These are phyloP conservation scores for crab-eating macaque (Macaca fascicularis) DNA, from an alignment of 2,113 vertebrate genomes.

Conservation along the genomic window DNA sequence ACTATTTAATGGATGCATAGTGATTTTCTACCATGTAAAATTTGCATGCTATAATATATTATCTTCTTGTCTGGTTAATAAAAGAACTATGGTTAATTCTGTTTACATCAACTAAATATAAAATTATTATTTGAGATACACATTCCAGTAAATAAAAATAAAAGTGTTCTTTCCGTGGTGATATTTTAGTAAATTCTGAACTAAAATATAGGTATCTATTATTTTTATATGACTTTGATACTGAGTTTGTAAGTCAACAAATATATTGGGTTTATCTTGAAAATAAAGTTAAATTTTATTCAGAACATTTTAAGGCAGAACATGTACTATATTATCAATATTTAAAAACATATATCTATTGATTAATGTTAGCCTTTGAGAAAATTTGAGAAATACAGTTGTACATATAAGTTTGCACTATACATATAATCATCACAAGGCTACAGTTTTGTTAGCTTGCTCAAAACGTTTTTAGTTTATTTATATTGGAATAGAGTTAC, in stretches of 20 bases:
- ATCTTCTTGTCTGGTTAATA: neutral
- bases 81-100: neutral
- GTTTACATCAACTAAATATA: neutral
- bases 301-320: neutral
- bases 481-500: neutral
- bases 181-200: neutral
- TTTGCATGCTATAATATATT: neutral
- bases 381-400: neutral
- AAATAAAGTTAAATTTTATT: neutral
- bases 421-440: neutral
- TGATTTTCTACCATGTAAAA: neutral
- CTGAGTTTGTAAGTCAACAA: neutral
- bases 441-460: neutral
- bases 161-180: neutral
- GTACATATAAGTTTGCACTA: neutral
- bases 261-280: neutral
- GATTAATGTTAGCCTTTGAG: neutral
- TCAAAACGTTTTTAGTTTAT: neutral
- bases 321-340: neutral
- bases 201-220: neutral
- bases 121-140: neutral
- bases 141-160: neutral
- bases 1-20: neutral
- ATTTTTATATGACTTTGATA: neutral
- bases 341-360: neutral